Base-by-base conservation (phyloP, 1,140 invertebrate species). In the Mizuhopecten yessoensis region DNA sequence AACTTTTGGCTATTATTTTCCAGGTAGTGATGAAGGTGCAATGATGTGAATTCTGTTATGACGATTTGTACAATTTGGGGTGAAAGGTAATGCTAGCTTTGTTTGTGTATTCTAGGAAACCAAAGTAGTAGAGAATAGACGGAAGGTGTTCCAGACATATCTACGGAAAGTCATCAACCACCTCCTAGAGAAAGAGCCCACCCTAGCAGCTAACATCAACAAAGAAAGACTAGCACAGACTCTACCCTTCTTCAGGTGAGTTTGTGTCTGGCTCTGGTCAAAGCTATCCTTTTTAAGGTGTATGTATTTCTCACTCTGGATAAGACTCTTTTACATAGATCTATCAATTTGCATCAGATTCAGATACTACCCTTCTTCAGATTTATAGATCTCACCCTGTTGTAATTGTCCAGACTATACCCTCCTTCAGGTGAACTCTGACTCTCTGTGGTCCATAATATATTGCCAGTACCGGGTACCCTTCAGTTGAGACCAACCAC, bases 231-330 rank as follows among this genome's bases (percentile, higher is more conserved):
- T 99, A 87, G 97, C 98, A 91, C 97, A 97, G 11, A 96, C 98
- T 92, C 96, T 98, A 93, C 98, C 98, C 89, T 98, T 98, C 96
- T 98, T 98, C 95, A 98, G 98, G 98, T 98, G 97, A 95, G 94
- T 89, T 10, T 7, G 5, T 39, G 36, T 39, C 13, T 13, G 5
- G 13, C 36, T 13, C 36, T 39, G 36, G 36, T 39, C 36, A 5
- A 49, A 15, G 20, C 20, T 49, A 49, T 2, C 20, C 20, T 20
- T 13, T 2, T 49, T 13, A 2, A 49, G 45, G 45, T 49, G 20
- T 17, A 20, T 49, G 15, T 9, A 5, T 49, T 2, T 13, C 20
- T 20, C 20, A 49, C 45, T 49, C 13, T 20, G 13, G 20, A 17
- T 15, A 10, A 49, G 45, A 49, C 20, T 49, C 45, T 49, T 39